Base-by-base conservation (phyloP, 2,888 invertebrate species). In the Hirtodrosophila alboralis region DNA sequence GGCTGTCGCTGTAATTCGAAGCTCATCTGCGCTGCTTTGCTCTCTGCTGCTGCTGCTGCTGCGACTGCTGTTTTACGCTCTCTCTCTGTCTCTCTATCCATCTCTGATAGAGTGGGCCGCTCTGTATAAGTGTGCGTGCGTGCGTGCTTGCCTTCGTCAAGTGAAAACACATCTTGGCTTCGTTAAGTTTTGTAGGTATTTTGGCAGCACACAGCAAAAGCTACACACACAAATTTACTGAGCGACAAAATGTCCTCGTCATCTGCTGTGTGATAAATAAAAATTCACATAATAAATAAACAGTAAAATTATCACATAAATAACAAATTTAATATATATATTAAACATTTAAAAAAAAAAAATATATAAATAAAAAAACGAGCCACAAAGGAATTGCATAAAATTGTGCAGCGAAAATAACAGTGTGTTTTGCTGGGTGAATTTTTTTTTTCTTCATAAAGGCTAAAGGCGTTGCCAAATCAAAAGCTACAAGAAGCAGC, bases 141-240 rank as follows among this genome's bases (percentile, higher is more conserved):
- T 56, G 53, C 61, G 59, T 58, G 59, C 36, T 43, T 53, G 38
- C 23, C 23, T 78, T 75, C 75, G 80, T 84, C 49, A 76, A 84
- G 84, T 84, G 79, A 84, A 79, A 77, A 77, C 75, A 77, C 75
- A 73, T 84, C 23, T 78, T 73, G 49, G 67, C 71, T 79, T 86
- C 84, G 85, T 85, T 53, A 57, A 84, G 86, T 75, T 86, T 70
- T 77, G 84, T 80, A 86, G 79, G 78, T 81, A 84, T 85, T 85
- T 86, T 75, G 71, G 71, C 66, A 60, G 64, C 41, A 45, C 59
- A 60, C 27, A 45, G 45, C n/a, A n/a, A n/a, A n/a, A n/a, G 49
- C 58, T 37, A 65, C 62, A 81, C 62, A 81, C 52, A 70, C 59
- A 77, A 66, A 64, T 63, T 64, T 53, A 66, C 56, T 69, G 70